Evolutionary conservation across 1,140 invertebrate species (phyloP), one percentile per base, ranked within the genome.

Genomic region (Lineus longissimus): DNA sequence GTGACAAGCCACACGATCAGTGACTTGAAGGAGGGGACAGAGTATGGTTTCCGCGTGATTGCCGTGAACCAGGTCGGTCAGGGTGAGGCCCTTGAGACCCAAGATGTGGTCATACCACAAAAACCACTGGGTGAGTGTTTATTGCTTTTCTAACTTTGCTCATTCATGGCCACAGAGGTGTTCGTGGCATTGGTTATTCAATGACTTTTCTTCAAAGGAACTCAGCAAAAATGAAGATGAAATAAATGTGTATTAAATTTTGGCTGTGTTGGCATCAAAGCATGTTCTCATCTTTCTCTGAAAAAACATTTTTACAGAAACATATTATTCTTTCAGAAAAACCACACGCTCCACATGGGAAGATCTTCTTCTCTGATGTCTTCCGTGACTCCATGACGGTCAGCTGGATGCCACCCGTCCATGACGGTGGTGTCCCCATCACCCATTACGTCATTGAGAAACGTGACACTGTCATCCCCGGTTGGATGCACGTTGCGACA

Each of bases 31-130:
- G 77, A 80, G 62, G 74, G 75, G 29, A 90, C 96, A 75, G 94
- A 97, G 80, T 99, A 99, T 75, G 85, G 95, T 70, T 98, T 98
- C 86, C 86, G 95, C 68, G 89, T 99, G 1, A 91, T 92, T 86
- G 95, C 96, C 15, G 93, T 93, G 23, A 99, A 99, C 82, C 94
- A 95, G 36, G 96, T 98, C 74, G 97, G 97, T 13, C 91, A 93
- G 81, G 93, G 96, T 73, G 89, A 91, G 64, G 89, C 94, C 13
- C 83, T 97, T 66, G 93, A 91, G 77, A 90, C 94, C 0, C 87
- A 87, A n/a, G 89, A 95, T 77, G 90, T 95, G 15, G 91, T 98
- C 67, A 88, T 87, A 67, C 95, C 95, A 0, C 91, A 91, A 82
- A 92, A 95, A 92, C 94, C 95, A 74, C 95, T 95, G 81, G 93